Conservation (phyloP, 2,888 invertebrate species). For the Lycaena phlaeas region DNA sequence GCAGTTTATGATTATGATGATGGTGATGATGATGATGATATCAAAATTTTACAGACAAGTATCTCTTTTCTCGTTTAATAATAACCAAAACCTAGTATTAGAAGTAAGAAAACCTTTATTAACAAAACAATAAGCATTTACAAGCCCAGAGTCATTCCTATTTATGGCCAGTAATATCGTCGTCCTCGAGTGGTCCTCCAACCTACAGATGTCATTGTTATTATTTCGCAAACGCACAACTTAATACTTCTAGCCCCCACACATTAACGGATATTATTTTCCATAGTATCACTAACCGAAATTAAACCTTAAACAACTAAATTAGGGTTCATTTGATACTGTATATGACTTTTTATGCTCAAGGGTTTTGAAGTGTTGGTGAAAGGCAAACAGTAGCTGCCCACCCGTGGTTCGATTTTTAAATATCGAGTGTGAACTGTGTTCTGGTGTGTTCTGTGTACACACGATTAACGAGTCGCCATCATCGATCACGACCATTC, state of each 20-base stretch:
- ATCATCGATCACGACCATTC: slow-evolving; percentile 51
- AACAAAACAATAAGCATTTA: no score
- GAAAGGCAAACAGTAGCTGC: slow-evolving; percentile 62
- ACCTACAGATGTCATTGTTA: slow-evolving; percentile 7
- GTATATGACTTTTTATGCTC: background rate
- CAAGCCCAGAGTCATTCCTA: no score
- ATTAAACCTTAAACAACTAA: background rate
- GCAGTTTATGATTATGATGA: no score
- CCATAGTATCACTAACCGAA: background rate
- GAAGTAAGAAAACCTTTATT: no score
- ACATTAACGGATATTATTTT: slow-evolving; percentile 16
- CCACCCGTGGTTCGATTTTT: slow-evolving; percentile 56
- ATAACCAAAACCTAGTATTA: no score
- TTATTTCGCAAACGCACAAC: slow-evolving; percentile 23
- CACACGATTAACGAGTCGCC: slow-evolving; percentile 52
- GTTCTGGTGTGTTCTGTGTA: slow-evolving; percentile 53
- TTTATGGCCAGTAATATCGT: no score
- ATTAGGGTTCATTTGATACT: background rate
- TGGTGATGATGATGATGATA: no score
- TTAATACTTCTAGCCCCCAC: slow-evolving; percentile 14
- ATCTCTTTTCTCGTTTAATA: no score
- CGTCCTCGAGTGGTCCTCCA: background rate
- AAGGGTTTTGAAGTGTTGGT: slow-evolving; percentile 44
- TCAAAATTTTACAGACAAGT: no score
- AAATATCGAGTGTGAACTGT: slow-evolving; percentile 49